Percentiles rank a stretch among this genome's conserved stretches.
Evolutionary conservation across 2,113 vertebrate genomes (phyloP).

Genomic region (Noturus placidus): DNA sequence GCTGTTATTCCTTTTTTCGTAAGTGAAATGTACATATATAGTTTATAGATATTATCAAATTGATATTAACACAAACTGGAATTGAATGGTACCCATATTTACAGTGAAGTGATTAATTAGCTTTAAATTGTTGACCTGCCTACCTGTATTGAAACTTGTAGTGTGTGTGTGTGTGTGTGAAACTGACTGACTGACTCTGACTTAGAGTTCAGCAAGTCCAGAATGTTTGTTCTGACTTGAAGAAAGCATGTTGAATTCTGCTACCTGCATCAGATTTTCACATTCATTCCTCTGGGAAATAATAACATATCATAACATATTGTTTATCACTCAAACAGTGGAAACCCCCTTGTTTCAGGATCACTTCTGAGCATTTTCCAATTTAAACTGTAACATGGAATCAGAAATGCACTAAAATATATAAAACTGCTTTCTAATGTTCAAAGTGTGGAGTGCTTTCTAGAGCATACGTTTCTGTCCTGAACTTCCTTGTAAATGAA

Average conservation of each 20-base stretch:
- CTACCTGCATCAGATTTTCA: slow-evolving; percentile 56
- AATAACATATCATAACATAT: slow-evolving; percentile 6
- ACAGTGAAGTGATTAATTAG: background rate
- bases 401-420: background rate
- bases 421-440: background rate
- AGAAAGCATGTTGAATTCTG: slow-evolving; percentile 73
- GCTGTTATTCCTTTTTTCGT: background rate
- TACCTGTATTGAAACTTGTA: background rate
- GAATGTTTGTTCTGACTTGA: slow-evolving; percentile 69
- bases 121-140: background rate
- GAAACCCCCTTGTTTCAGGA: slow-evolving; percentile 35
- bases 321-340: slow-evolving; percentile 23
- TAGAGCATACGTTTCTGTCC: background rate
- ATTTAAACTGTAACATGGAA: background rate
- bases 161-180: slow-evolving; percentile 3
- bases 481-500: background rate
- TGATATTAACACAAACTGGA: background rate
- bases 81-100: background rate
- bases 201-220: slow-evolving; percentile 62
- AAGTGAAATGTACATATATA: background rate
- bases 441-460: background rate
- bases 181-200: background rate
- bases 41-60: no score
- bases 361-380: slow-evolving; percentile 12
- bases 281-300: slow-evolving; percentile 20